Evolutionary conservation across 1,140 invertebrate species (phyloP).

Genomic region (Trinorchestia longiramus): DNA sequence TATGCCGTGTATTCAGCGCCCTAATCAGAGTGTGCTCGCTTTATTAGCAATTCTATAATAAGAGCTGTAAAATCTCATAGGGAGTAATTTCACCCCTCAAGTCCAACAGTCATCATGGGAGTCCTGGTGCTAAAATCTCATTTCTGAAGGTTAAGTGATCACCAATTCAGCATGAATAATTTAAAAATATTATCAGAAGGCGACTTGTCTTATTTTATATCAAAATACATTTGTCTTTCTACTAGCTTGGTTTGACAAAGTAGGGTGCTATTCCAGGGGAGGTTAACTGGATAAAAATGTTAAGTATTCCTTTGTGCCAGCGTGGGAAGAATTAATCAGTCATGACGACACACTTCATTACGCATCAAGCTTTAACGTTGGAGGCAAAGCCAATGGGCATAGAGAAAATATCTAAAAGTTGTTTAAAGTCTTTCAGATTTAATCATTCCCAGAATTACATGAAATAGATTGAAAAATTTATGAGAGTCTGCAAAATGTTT

Average conservation of each 20-base stretch:
- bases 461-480: background rate
- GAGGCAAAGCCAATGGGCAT: background rate
- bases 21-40: constrained; percentile 44
- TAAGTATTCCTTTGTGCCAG: background rate
- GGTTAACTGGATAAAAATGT: background rate
- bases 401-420: background rate
- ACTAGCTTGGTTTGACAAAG: background rate
- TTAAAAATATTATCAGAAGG: background rate
- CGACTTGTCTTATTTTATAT: background rate
- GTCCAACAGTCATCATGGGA: constrained; percentile 27
- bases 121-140: background rate
- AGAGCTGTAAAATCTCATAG: background rate
- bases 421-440: background rate
- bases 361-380: background rate
- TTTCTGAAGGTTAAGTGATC: background rate
- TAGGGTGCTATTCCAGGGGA: background rate
- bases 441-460: background rate
- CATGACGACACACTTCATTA: background rate
- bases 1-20: background rate
- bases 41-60: constrained; percentile 37
- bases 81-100: background rate
- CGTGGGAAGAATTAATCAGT: background rate
- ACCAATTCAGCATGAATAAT: background rate
- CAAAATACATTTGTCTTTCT: background rate
- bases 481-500: background rate